Base-by-base conservation (phyloP, 2,113 vertebrate species). In the Rhegmatorhina hoffmannsi region DNA sequence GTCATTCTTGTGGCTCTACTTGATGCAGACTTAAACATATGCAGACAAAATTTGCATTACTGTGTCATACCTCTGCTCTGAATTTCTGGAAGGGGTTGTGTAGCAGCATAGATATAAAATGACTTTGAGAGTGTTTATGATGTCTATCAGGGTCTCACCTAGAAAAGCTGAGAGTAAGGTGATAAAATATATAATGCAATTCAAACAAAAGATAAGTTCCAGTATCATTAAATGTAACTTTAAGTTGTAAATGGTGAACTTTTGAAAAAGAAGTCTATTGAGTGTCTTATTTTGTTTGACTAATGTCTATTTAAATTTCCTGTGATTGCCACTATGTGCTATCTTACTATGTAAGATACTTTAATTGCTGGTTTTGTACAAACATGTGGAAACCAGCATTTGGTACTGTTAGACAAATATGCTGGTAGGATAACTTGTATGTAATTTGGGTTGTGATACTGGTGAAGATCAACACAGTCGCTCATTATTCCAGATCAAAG, bases 41-140 rank as follows among this genome's bases (percentile, higher is more conserved):
- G 6, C 0, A 0, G 21, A 10, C 25, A 28, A 63, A 87, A 85
- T 36, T 70, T 72, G 28, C 17, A 4, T 69, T 75, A 46, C 3
- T 3, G 2, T 60, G 16, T 58, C 33, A 56, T 59, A n/a, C 6
- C 33, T 78, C 44, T 64, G 9, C 63, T 85, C 0, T 1, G 40
- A 88, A 29, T 72, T 55, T 55, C 16, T 79, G 38, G 34, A 87
- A 70, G 16, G 18, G 13, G 5, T 52, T 89, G n/a, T 78, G 38
- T 31, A 64, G n/a, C 12, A 78, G 12, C 13, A 2, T 21, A 67
- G 25, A 43, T 50, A 14, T 2, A 78, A 84, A 85, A 58, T 55
- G 7, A 36, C 33, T 89, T 60, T n/a, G 11, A 63, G 33, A 62
- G 11, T 26, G 15, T 58, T 81, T 81, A 46, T 52, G 28, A 24